Base-by-base conservation (phyloP, 2,888 invertebrate species). In the Sphaeridia pumilis region DNA sequence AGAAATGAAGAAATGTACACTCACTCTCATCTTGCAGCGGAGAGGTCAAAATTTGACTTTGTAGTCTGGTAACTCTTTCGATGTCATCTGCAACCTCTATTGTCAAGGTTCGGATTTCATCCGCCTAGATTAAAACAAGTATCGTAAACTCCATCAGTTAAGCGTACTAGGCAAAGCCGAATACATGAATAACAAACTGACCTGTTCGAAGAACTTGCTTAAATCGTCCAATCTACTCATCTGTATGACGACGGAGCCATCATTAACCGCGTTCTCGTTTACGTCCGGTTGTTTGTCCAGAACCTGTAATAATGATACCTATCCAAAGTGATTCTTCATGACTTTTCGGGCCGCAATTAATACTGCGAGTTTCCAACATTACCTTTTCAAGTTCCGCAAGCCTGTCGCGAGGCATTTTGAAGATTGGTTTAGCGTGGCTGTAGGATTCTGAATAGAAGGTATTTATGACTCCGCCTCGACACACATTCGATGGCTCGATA, bases 11-110 rank as follows among this genome's bases (percentile, higher is more conserved):
- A 41, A 42, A 20, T n/a, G 34, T 24, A 35, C 7, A 34, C 70
- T 69, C 67, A 73, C 73, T 71, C 59, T 73, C 72, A 65, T 73
- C 73, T 25, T 71, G 70, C 58, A 71, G 69, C 4, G 73, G 72
- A n/a, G 72, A 71, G 25, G 75, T 74, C 46, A 76, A 68, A 58
- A 76, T 76, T 51, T 73, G 73, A 61, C 76, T 77, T 65, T 80
- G 78, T 63, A 72, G 65, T 42, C 67, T 66, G 59, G 70, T 70
- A 4, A 73, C 67, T 35, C 69, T 67, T 14, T 61, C 59, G 25
- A 70, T 67, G 54, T 72, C 71, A 14, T 67, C 65, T 24, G 64
- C 61, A 42, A 72, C 64, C 24, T 70, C 65, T 25, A 69, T 67
- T n/a, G 71, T 69, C 54, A 71, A 57, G 35, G 57, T 66, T 4